Percentiles rank a stretch among this genome's conserved stretches.
These are phyloP conservation scores for Strigamia maritima DNA, from an alignment of 2,888 invertebrate genomes.

Conservation along the genomic window DNA sequence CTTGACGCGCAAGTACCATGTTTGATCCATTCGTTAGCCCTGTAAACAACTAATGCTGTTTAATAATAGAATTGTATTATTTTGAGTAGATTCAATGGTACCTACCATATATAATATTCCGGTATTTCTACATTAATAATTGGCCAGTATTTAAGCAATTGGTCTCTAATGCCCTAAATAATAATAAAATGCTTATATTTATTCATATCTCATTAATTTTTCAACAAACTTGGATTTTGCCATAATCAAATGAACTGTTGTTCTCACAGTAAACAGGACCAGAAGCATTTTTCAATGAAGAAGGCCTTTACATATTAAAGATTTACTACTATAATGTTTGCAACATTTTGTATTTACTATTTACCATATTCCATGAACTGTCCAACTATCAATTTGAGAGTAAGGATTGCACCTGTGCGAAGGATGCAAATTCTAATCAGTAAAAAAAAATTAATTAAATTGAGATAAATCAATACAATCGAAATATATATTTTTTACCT, in stretches of 20 bases:
- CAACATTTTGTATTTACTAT: neutral
- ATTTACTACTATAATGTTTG: neutral
- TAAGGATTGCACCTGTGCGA: slow-evolving; percentile 66
- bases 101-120: slow-evolving; percentile 64
- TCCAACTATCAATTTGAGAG: slow-evolving; percentile 63
- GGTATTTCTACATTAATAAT: slow-evolving; percentile 64
- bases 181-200: neutral
- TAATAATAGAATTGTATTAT: no score
- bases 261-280: slow-evolving; percentile 72
- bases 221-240: slow-evolving; percentile 54
- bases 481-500: slow-evolving; percentile 48
- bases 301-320: slow-evolving; percentile 59
- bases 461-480: no score
- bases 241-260: slow-evolving; percentile 64
- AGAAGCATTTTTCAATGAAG: slow-evolving; percentile 60
- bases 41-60: no score
- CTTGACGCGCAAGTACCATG: slow-evolving; percentile 74
- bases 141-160: slow-evolving; percentile 66
- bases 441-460: no score
- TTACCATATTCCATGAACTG: slow-evolving; percentile 73
- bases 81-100: neutral
- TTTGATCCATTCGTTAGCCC: slow-evolving; percentile 73
- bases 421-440: slow-evolving; percentile 53
- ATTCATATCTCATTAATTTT: neutral
- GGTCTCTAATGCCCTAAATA: slow-evolving; percentile 56